Evolutionary conservation across 1,140 invertebrate genomes (phyloP).

Genomic region (Pachyrhynchus sulphureomaculatus): DNA sequence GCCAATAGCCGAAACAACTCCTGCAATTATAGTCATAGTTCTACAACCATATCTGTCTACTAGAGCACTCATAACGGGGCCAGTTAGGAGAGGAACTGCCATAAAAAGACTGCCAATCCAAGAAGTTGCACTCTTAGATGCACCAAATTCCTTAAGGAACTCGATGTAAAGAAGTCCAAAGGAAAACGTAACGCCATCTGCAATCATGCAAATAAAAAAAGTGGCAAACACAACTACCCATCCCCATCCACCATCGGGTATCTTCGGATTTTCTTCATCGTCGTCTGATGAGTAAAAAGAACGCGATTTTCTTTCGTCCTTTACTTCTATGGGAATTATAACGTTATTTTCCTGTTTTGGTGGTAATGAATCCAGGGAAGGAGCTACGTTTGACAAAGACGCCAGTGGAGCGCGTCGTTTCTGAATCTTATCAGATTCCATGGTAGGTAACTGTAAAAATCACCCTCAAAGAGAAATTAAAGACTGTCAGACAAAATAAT

Average conservation of each 20-base stretch:
- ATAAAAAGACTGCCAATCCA: slow-evolving; percentile 88
- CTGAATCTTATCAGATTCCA: not conserved
- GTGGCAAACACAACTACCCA: slow-evolving; percentile 88
- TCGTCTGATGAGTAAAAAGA: slow-evolving; percentile 11
- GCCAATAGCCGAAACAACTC: slow-evolving; percentile 73
- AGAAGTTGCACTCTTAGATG: slow-evolving; percentile 78
- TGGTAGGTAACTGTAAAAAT: not conserved
- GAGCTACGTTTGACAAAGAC: slow-evolving; percentile 46
- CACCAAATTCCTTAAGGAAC: slow-evolving; percentile 79
- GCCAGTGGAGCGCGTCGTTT: slow-evolving; percentile 53
- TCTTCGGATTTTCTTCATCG: slow-evolving; percentile 51
- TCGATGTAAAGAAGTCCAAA: slow-evolving; percentile 88
- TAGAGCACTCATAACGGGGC: slow-evolving; percentile 81
- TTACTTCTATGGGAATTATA: not conserved
- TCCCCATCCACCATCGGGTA: slow-evolving; percentile 77
- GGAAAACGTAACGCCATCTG: slow-evolving; percentile 91
- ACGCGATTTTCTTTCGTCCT: not conserved
- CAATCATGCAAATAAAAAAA: slow-evolving; percentile 83
- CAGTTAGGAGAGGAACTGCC: slow-evolving; percentile 82
- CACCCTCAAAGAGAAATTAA: not conserved
- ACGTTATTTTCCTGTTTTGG: slow-evolving; percentile 15
- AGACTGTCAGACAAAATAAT: not conserved
- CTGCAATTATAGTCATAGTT: slow-evolving; percentile 78
- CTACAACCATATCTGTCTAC: slow-evolving; percentile 88
- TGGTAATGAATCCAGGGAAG: slow-evolving; percentile 21